phyloP scores from a whole-genome alignment of 2,888 invertebrate genomes.

The Formica aserva region DNA sequence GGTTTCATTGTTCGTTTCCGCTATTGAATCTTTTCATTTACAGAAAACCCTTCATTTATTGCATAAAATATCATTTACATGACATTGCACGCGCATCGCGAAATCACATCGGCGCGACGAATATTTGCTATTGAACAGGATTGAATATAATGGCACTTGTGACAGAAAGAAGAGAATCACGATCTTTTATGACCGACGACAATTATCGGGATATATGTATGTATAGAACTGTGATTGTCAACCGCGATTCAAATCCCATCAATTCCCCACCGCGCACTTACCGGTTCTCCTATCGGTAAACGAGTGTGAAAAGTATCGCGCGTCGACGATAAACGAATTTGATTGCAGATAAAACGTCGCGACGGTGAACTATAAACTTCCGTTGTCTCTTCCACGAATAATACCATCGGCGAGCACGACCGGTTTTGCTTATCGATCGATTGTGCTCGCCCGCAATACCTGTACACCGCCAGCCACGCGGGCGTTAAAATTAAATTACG shows the following conservation, averaged over 20 bases:
- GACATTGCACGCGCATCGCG: neutral
- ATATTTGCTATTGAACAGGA: slow-evolving; percentile 14
- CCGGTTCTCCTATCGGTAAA: slow-evolving; percentile 24
- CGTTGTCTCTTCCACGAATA: slow-evolving; percentile 60
- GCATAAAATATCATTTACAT: slow-evolving; percentile 36
- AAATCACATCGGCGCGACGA: slow-evolving; percentile 33
- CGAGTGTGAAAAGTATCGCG: slow-evolving; percentile 53
- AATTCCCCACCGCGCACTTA: slow-evolving; percentile 33
- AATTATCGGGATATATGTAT: slow-evolving; percentile 16
- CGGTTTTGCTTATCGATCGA: slow-evolving; percentile 60
- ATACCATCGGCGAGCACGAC: slow-evolving; percentile 53
- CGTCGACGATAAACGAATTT: slow-evolving; percentile 58
- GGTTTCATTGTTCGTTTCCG: slow-evolving; percentile 14
- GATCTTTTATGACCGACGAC: slow-evolving; percentile 29
- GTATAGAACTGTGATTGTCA: slow-evolving; percentile 32
- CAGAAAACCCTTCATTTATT: slow-evolving; percentile 4
- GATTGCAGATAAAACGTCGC: slow-evolving; percentile 63
- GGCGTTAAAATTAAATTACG: slow-evolving; percentile 70
- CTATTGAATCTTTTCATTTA: slow-evolving; percentile 7
- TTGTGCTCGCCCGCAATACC: slow-evolving; percentile 44
- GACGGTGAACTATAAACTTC: slow-evolving; percentile 62
- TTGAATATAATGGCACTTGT: slow-evolving; percentile 31
- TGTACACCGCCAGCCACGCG: slow-evolving; percentile 30
- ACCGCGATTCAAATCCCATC: slow-evolving; percentile 37
- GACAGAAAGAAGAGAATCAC: slow-evolving; percentile 1